These are phyloP conservation scores for Drosophila silvestris DNA, from an alignment of 2,888 invertebrate species.

Conservation along the genomic window DNA sequence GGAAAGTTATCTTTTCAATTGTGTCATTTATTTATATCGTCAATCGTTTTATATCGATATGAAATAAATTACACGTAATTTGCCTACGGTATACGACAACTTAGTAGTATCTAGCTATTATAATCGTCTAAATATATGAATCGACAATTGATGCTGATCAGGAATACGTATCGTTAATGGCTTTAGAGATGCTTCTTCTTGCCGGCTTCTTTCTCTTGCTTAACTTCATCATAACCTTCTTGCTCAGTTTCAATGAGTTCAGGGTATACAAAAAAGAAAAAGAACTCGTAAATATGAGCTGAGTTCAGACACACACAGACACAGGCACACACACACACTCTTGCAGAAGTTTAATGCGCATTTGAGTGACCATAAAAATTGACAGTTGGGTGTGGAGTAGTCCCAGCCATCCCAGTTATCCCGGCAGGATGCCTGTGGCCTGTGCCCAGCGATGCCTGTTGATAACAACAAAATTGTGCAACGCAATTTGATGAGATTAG, in stretches of 20 bases:
- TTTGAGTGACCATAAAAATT: conserved; percentile 77
- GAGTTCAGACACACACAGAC: conserved; percentile 21
- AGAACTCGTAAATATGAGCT: conserved; percentile 69
- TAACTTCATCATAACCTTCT: not conserved
- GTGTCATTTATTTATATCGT: not conserved
- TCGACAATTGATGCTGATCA: not conserved
- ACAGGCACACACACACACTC: conserved; percentile 12
- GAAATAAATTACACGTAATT: not conserved
- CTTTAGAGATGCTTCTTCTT: not conserved
- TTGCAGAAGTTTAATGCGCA: conserved; percentile 65
- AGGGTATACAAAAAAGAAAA: conserved; percentile 20
- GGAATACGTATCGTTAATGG: not conserved
- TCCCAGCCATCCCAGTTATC: conserved; percentile 23
- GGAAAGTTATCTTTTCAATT: not conserved
- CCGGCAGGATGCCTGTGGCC: conserved; percentile 42
- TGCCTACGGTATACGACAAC: not conserved
- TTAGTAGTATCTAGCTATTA: not conserved
- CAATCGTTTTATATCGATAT: not conserved
- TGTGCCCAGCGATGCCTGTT: conserved; percentile 51
- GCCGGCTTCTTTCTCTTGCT: not conserved
- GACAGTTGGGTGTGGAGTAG: conserved; percentile 26
- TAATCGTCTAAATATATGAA: not conserved
- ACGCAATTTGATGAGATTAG: conserved; percentile 72
- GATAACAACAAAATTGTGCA: conserved; percentile 73
- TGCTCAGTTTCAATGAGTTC: not conserved